Base-by-base conservation (phyloP, 2,888 invertebrate genomes). In the Nomada hirtipes region DNA sequence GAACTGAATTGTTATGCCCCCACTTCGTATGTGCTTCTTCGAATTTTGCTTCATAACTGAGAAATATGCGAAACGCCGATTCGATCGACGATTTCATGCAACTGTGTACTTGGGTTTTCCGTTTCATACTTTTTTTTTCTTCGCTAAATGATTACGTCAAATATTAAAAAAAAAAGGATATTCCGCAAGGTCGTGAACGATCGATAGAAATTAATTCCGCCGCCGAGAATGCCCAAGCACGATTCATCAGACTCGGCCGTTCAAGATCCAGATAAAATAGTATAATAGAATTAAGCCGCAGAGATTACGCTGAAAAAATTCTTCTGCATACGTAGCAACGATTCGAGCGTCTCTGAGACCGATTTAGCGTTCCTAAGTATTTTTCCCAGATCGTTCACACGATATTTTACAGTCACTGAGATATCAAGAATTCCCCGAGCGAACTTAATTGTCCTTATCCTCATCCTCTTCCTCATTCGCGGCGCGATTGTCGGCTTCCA, bases 401-500 rank as follows among this genome's bases (percentile, higher is more conserved):
- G 80, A 80, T 81, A 80, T n/a, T 20, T n/a, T 26, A 4, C 26
- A 15, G 20, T 2, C 44, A 26, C 36, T 26, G 11, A 26, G 44
- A 36, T 67, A 57, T 59, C n/a, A 65, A n/a, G 81, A 79, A 71
- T 64, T 57, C 50, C 23, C 59, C 57, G 18, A 29, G 1, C 11
- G 55, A 42, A 26, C 26, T 77, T 78, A 83, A 71, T 84, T 74
- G 65, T 47, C n/a, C 73, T 64, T 59, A 71, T 86, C 83, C 73
- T 64, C 63, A 71, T 86, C 83, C 76, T 88, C 75, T 63, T 75
- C 76, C n/a, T 47, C 75, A 23, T 78, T 74, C 18, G 64, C 52
- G 65, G 71, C 75, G 50, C 76, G 77, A 29, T 87, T 84, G 50
- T 89, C 86, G 53, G 77, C 67, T 18, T 71, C 64, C 52, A 92